Conservation (phyloP, 2,113 vertebrate species). For the Odontophorus gujanensis region DNA sequence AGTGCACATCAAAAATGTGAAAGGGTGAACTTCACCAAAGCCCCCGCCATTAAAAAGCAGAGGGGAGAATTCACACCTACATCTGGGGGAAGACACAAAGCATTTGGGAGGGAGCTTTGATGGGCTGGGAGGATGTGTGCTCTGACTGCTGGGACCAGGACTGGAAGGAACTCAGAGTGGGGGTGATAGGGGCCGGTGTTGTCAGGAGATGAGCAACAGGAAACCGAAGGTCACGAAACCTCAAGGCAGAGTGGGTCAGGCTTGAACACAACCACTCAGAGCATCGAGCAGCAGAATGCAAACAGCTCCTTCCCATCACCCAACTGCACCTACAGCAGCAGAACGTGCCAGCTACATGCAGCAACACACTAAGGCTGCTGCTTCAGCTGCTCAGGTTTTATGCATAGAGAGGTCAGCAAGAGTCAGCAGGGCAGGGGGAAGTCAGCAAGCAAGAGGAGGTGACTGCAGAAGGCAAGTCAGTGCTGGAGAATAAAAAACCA, state of each 20-base stretch:
- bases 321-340: accelerated
- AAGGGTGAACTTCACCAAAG: slow-evolving; percentile 7
- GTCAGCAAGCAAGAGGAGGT: background rate
- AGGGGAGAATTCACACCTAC: slow-evolving; percentile 15
- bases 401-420: background rate
- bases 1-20: slow-evolving; percentile 56
- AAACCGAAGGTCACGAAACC: background rate
- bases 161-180: background rate
- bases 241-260: too few relatives aligned
- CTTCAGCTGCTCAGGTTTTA: background rate
- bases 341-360: background rate
- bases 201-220: background rate
- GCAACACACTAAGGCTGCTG: accelerated
- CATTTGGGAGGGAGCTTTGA: background rate
- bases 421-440: background rate
- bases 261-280: accelerated
- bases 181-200: background rate
- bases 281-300: background rate
- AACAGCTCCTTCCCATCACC: background rate
- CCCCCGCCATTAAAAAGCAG: slow-evolving; percentile 30
- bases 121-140: background rate
- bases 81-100: slow-evolving; percentile 15
- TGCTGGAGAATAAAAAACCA: background rate
- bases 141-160: background rate
- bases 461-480: background rate